Evolutionary conservation across 2,888 invertebrate species (phyloP).

Genomic region (Himalopsyche tibetana): DNA sequence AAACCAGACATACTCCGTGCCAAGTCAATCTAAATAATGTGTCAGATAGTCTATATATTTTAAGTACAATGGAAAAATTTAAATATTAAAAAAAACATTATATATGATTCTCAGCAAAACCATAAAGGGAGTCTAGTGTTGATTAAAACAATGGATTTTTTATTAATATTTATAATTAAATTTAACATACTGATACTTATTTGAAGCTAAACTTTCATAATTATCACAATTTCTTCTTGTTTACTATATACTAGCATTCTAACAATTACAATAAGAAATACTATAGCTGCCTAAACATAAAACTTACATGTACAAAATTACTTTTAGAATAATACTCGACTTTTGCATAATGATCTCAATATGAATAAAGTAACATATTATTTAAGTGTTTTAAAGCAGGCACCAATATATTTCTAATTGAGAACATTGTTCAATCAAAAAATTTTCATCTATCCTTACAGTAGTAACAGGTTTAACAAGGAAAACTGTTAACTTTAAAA

Average conservation of each 20-base stretch:
- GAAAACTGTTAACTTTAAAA: too few relatives aligned
- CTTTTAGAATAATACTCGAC: not conserved
- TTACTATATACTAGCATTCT: conserved; percentile 1
- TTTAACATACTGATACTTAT: not conserved
- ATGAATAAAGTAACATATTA: too few relatives aligned
- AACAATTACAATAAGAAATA: not conserved
- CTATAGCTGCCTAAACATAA: not conserved
- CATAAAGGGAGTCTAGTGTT: not conserved
- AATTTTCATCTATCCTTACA: too few relatives aligned
- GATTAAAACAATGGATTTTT: conserved; percentile 9
- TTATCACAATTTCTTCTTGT: conserved; percentile 31
- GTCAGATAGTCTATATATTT: not conserved
- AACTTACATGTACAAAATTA: not conserved
- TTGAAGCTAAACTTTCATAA: not conserved
- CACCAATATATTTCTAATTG: too few relatives aligned
- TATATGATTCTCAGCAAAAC: not conserved
- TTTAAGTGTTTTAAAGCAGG: too few relatives aligned
- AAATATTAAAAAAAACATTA: not conserved
- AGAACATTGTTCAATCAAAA: too few relatives aligned
- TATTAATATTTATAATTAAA: not conserved
- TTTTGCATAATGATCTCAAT: conserved; percentile 1
- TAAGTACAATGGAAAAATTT: not conserved
- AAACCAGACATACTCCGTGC: not conserved
- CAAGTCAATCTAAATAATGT: not conserved
- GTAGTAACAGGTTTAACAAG: too few relatives aligned